Conservation (phyloP, 1,140 invertebrate genomes). For the Lucilia sericata region DNA sequence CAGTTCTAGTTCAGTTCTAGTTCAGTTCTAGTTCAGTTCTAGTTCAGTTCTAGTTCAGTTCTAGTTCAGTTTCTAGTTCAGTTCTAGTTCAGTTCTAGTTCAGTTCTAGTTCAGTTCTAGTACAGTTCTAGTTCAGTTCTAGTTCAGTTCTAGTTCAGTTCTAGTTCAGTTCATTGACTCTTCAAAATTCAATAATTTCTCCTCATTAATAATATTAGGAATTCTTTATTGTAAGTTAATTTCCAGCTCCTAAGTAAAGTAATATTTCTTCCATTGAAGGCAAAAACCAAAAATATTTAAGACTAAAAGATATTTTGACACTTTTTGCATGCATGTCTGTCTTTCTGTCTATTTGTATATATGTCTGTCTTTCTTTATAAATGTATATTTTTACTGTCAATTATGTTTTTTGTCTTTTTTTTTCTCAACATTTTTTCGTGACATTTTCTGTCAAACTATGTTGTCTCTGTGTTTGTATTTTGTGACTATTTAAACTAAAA, state of each 20-base stretch:
- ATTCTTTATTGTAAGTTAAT: too few species aligned
- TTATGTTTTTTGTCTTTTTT: background rate
- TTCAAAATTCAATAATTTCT: too few species aligned
- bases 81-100: too few species aligned
- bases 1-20: too few species aligned
- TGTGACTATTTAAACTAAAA: background rate
- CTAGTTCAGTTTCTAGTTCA: too few species aligned
- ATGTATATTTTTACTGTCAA: background rate
- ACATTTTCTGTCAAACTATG: constrained; percentile 19
- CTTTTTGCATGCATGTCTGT: background rate
- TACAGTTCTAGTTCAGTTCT: too few species aligned
- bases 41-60: too few species aligned
- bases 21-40: too few species aligned
- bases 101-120: too few species aligned
- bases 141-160: too few species aligned
- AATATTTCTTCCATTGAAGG: background rate
- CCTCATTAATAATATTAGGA: too few species aligned
- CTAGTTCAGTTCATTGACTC: too few species aligned
- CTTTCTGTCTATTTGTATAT: background rate
- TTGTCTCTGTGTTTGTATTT: background rate
- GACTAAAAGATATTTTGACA: background rate
- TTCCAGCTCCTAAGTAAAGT: background rate
- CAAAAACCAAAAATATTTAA: background rate
- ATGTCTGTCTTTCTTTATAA: background rate
- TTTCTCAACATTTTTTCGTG: background rate